A percentile compares a stretch with the other conserved stretches of the same genome.
phyloP scores from a whole-genome alignment of 35 echinoderm and acorn worm genomes.

The Acanthaster planci region DNA sequence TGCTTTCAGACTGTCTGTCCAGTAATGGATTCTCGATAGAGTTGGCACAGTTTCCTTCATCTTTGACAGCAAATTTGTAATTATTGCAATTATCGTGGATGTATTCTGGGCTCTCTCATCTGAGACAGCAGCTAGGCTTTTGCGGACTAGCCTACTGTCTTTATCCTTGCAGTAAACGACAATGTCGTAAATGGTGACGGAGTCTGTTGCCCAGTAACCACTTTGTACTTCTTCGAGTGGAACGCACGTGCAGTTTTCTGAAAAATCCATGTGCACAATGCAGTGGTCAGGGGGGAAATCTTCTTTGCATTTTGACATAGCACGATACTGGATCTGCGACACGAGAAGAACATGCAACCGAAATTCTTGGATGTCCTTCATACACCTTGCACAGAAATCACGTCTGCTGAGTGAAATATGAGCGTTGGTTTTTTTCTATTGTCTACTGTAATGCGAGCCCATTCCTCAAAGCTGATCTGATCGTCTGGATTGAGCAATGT shows the following conservation, averaged over 20 bases:
- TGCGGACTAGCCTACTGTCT: background rate
- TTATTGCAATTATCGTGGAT: constrained; percentile 25
- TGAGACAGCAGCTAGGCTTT: constrained; percentile 36
- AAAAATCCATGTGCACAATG: constrained; percentile 74
- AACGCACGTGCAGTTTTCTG: constrained; percentile 68
- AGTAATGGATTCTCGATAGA: constrained; percentile 41
- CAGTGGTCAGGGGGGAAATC: background rate
- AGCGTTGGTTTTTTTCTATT: constrained; percentile 33
- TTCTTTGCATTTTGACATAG: constrained; percentile 28
- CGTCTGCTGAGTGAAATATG: background rate
- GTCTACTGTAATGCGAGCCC: constrained; percentile 12
- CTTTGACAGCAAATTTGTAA: constrained; percentile 4
- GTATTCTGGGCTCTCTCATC: constrained; percentile 29
- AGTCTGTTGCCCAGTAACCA: constrained; percentile 43
- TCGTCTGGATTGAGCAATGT: background rate
- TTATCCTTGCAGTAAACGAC: constrained; percentile 38
- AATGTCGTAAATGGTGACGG: constrained; percentile 33
- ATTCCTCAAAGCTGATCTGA: constrained; percentile 12
- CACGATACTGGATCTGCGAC: constrained; percentile 21
- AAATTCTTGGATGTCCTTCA: constrained; percentile 19
- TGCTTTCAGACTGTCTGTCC: constrained; percentile 56
- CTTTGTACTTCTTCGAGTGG: constrained; percentile 61
- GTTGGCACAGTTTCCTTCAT: background rate
- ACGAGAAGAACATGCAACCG: constrained; percentile 10
- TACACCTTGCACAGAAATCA: constrained; percentile 15